Evolutionary conservation across 2,888 invertebrate genomes (phyloP), one percentile per base, ranked within the genome.

Genomic region (Seira musarum): DNA sequence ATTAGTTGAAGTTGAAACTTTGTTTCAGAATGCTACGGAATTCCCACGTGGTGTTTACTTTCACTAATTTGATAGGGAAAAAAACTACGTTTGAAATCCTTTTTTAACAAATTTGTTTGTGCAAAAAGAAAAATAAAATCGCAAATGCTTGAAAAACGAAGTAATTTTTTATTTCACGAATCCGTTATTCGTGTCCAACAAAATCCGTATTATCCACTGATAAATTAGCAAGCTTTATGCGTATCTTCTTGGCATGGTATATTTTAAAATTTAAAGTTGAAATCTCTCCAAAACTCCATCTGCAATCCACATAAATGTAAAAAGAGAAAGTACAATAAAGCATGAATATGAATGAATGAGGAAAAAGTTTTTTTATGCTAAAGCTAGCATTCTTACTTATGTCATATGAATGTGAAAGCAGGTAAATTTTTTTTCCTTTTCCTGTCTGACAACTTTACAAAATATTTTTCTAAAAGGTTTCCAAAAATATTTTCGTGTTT

Each of bases 331-430:
- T 49, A 49, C 49, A 49, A 49, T 49, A 49, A 49, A 49, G 3
- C 15, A 49, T 49, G 49, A 49, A 49, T 49, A 49, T 49, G 49
- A 49, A 49, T 49, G 30, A 30, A 30, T 30, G 30, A 13, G 49
- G 49, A 49, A 49, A 49, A 30, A 30, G 3, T 30, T n/a, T 49
- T 49, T 8, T 49, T 3, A n/a, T 15, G 15, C n/a, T n/a, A n/a
- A n/a, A n/a, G n/a, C n/a, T n/a, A n/a, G n/a, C n/a, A n/a, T n/a
- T n/a, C n/a, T n/a, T n/a, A 49, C 3, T 13, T n/a, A 8, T 49
- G 49, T 49, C 49, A 49, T 49, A 49, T 49, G 49, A 49, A 49
- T 49, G 17, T 49, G 15, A 30, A 49, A 49, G 49, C 49, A 49
- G 49, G 49, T 49, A 49, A 13, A 5, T 2, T 49, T 49, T 49